Conservation (phyloP, 2,113 vertebrate species). For the Trichomycterus rosablanca region DNA sequence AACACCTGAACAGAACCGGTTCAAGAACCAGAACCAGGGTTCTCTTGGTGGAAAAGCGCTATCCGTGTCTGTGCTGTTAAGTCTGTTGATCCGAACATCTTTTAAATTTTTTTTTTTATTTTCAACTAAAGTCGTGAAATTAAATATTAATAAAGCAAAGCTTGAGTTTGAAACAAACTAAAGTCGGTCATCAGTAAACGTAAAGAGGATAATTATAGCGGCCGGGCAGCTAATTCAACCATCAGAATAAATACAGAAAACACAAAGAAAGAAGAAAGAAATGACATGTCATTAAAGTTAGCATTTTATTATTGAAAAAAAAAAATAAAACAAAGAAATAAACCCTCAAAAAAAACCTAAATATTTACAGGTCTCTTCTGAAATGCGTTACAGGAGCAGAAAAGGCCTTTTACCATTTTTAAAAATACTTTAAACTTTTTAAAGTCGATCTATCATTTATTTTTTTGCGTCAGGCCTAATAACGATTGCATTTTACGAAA, state of each 20-base stretch:
- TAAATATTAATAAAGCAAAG: slow-evolving; percentile 90
- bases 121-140: slow-evolving; percentile 82
- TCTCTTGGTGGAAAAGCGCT: too few relatives aligned
- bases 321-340: slow-evolving; percentile 34
- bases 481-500: slow-evolving; percentile 50
- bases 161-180: too few relatives aligned
- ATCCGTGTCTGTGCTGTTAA: too few relatives aligned
- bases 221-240: background rate
- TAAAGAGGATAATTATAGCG: background rate
- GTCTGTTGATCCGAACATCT: background rate
- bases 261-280: slow-evolving; percentile 29
- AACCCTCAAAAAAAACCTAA: slow-evolving; percentile 37
- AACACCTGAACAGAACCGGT: too few relatives aligned
- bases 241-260: slow-evolving; percentile 68
- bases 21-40: too few relatives aligned
- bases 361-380: slow-evolving; percentile 72
- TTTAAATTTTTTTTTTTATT: too few relatives aligned
- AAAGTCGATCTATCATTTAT: slow-evolving; percentile 34
- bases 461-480: slow-evolving; percentile 57
- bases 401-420: slow-evolving; percentile 51
- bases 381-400: slow-evolving; percentile 65
- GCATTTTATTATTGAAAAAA: slow-evolving; percentile 51
- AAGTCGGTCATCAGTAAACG: too few relatives aligned
- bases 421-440: slow-evolving; percentile 34
- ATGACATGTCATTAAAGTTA: slow-evolving; percentile 56